Evolutionary conservation across 2,113 vertebrate species (phyloP).

Genomic region (Chiloscyllium plagiosum): DNA sequence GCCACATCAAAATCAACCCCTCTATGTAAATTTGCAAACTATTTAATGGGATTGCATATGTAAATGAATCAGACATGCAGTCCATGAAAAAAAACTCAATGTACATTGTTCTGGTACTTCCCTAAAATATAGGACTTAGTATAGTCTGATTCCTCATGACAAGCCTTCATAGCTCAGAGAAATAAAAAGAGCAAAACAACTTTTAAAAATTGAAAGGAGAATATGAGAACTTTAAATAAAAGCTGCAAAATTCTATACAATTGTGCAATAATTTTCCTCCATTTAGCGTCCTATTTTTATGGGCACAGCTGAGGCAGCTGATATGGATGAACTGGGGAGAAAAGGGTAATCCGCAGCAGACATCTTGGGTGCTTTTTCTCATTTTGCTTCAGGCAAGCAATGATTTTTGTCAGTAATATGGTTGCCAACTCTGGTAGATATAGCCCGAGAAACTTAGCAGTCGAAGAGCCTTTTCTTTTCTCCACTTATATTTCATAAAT

Average conservation of each 20-base stretch:
- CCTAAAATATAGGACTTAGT: background rate
- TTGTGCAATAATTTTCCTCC: background rate
- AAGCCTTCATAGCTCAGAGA: background rate
- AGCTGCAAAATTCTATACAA: background rate
- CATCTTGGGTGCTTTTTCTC: background rate
- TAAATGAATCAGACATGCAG: background rate
- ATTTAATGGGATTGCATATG: background rate
- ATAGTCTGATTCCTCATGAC: background rate
- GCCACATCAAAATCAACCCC: background rate
- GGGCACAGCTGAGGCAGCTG: background rate
- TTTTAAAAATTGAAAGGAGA: background rate
- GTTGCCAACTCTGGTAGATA: background rate
- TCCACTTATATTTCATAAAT: background rate
- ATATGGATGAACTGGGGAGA: background rate
- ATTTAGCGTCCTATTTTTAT: background rate
- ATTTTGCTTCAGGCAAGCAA: background rate
- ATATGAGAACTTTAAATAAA: background rate
- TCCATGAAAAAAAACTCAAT: background rate
- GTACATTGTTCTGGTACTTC: background rate
- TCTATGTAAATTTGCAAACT: background rate
- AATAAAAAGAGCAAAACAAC: background rate
- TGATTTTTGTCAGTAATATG: background rate
- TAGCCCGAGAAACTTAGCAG: background rate
- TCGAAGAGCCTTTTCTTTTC: background rate
- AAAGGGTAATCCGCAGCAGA: background rate